These are phyloP conservation scores for Lacanobia wlatinum DNA, from an alignment of 2,888 invertebrate genomes.

Conservation along the genomic window DNA sequence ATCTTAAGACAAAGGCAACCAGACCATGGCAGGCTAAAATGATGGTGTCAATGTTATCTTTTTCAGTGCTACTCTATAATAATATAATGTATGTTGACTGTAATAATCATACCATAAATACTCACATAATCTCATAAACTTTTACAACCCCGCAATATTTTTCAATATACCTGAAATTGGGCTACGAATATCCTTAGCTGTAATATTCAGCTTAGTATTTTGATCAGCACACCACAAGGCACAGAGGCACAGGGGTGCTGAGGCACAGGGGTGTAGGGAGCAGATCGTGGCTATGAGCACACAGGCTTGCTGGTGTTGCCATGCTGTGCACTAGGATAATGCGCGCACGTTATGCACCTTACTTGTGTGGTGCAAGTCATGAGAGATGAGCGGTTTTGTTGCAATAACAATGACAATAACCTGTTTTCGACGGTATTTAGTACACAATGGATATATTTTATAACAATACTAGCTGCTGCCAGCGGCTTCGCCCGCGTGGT, in stretches of 20 bases:
- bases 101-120: too few relatives aligned
- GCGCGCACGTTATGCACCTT: slow-evolving; percentile 52
- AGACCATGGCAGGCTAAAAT: too few relatives aligned
- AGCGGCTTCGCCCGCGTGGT: too few relatives aligned
- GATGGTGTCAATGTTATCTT: too few relatives aligned
- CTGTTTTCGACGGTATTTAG: too few relatives aligned
- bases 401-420: neutral
- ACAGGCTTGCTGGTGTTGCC: slow-evolving; percentile 39
- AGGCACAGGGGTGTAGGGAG: slow-evolving; percentile 9
- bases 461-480: too few relatives aligned
- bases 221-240: slow-evolving; percentile 13
- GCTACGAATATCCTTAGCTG: neutral
- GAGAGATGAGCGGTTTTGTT: neutral
- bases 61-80: too few relatives aligned
- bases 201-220: slow-evolving; percentile 36
- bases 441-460: too few relatives aligned
- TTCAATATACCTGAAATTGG: slow-evolving; percentile 15
- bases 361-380: slow-evolving; percentile 10
- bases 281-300: slow-evolving; percentile 22
- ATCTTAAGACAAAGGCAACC: too few relatives aligned
- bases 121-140: neutral
- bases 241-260: neutral
- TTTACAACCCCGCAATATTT: neutral
- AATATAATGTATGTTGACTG: too few relatives aligned
- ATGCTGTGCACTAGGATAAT: slow-evolving; percentile 55